A percentile compares a stretch with the other conserved stretches of the same genome.
These are phyloP conservation scores for Myripristis murdjan DNA, from an alignment of 2,797 vertebrate species.

Conservation along the genomic window DNA sequence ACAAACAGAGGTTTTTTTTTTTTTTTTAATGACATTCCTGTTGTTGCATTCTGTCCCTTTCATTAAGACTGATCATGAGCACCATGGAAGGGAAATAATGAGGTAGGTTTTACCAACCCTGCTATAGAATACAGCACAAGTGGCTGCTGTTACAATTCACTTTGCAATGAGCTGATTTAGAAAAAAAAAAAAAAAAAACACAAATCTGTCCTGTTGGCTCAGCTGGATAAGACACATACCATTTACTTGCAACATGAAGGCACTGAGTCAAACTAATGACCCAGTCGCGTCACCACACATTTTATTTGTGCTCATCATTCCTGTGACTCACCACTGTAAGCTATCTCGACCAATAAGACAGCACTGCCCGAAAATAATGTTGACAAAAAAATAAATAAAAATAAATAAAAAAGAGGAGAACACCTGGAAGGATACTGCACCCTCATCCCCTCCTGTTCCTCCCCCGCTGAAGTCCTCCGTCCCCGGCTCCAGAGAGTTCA, in stretches of 20 bases:
- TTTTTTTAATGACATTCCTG: background rate
- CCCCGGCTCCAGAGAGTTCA: conserved; percentile 89
- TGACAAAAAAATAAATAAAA: background rate
- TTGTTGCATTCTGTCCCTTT: background rate
- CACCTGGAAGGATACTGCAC: conserved; percentile 74
- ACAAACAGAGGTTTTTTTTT: no score
- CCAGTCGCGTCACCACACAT: conserved; percentile 36
- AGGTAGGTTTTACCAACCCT: background rate
- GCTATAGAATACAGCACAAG: background rate
- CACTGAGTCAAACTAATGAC: conserved; percentile 33
- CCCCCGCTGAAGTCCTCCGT: conserved; percentile 87
- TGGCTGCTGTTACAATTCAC: background rate
- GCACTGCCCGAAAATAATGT: background rate
- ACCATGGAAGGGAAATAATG: background rate
- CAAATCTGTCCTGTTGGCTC: conserved; percentile 11
- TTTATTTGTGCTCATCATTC: conserved; percentile 45
- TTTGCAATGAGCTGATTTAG: background rate
- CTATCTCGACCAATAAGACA: background rate
- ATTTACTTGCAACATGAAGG: conserved; percentile 36
- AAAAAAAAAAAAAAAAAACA: conserved; percentile 6
- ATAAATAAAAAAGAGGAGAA: background rate
- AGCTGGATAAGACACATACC: conserved; percentile 32
- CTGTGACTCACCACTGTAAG: conserved; percentile 42
- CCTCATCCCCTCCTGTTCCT: conserved; percentile 83
- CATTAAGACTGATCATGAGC: background rate